Evolutionary conservation across 2,888 invertebrate species (phyloP).

Genomic region (Lampropteryx suffumata): DNA sequence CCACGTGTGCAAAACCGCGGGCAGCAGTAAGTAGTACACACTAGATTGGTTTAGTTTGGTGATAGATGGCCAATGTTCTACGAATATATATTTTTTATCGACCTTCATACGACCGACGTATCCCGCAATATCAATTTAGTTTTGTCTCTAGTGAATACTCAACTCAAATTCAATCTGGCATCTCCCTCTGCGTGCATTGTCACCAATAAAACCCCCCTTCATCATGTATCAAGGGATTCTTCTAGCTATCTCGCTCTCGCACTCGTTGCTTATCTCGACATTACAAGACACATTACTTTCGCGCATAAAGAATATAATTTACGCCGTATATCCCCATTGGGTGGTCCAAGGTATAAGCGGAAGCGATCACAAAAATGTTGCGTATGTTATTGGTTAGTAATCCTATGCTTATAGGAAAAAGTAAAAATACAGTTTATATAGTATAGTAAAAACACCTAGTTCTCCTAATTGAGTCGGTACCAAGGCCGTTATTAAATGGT

Average conservation of each 20-base stretch:
- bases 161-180: too few species aligned
- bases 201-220: background rate
- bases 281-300: conserved; percentile 68
- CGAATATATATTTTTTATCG: too few species aligned
- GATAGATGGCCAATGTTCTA: too few species aligned
- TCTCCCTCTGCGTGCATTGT: background rate
- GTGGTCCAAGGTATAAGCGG: conserved; percentile 27
- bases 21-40: too few species aligned
- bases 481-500: conserved; percentile 36
- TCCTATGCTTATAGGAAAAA: too few species aligned
- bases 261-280: conserved; percentile 61
- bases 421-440: too few species aligned
- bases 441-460: conserved; percentile 33
- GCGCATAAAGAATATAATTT: conserved; percentile 75
- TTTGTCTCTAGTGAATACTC: too few species aligned
- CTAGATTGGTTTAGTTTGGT: too few species aligned
- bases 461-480: conserved; percentile 32
- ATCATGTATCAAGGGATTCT: conserved; percentile 7
- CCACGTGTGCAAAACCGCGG: too few species aligned
- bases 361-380: conserved; percentile 7
- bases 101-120: too few species aligned
- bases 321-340: conserved; percentile 58
- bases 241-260: conserved; percentile 47
- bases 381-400: too few species aligned
- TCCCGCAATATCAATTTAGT: too few species aligned